phyloP scores from a whole-genome alignment of 2,113 vertebrate genomes.

The Festucalex cinctus region DNA sequence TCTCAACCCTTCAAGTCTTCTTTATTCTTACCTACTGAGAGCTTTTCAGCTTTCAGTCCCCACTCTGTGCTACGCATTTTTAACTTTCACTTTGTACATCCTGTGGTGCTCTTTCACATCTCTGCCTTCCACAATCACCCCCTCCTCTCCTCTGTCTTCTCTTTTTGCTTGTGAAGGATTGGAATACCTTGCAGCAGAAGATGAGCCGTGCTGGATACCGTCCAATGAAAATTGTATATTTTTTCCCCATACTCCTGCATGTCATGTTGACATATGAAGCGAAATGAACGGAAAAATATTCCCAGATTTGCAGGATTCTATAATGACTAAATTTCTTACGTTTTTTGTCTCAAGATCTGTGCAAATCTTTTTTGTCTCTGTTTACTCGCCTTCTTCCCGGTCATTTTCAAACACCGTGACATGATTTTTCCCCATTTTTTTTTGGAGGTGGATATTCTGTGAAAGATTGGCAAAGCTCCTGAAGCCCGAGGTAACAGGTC shows the following conservation, averaged over 20 bases:
- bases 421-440: too few species aligned
- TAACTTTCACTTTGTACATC: conserved; percentile 37
- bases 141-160: conserved; percentile 13
- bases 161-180: conserved; percentile 13
- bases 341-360: too few species aligned
- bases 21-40: conserved; percentile 40
- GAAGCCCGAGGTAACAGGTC: too few species aligned
- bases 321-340: too few species aligned
- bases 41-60: conserved; percentile 32
- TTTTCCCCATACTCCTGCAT: neutral
- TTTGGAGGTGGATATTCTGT: too few species aligned
- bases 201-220: conserved; percentile 10
- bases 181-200: conserved; percentile 20
- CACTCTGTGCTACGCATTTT: conserved; percentile 34
- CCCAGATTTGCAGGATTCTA: too few species aligned
- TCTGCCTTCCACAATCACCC: conserved; percentile 24
- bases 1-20: conserved; percentile 8
- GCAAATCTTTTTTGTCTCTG: too few species aligned
- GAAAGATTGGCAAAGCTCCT: too few species aligned
- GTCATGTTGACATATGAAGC: neutral
- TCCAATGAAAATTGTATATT: neutral
- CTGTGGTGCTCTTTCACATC: conserved; percentile 23
- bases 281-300: neutral
- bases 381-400: too few species aligned
- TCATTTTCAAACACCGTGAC: too few species aligned